Evolutionary conservation across 2,113 vertebrate species (phyloP).

Genomic region (Oreocharis arfaki): DNA sequence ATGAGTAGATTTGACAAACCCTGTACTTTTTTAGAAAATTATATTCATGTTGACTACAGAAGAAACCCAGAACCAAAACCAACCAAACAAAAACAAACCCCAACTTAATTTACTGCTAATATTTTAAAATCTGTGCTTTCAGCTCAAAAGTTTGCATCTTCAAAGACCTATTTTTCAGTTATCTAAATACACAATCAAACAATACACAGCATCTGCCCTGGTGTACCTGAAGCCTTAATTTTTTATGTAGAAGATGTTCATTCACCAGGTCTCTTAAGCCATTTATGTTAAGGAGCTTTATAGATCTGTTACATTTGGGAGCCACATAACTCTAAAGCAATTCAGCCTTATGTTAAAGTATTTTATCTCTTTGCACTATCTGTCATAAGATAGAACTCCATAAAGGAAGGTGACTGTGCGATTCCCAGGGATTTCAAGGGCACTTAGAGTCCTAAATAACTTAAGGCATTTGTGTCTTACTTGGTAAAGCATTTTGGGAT

Average conservation of each 20-base stretch:
- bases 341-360: neutral
- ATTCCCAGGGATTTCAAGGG: neutral
- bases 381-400: neutral
- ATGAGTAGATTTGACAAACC: neutral
- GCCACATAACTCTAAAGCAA: neutral
- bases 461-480: neutral
- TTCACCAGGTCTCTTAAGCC: neutral
- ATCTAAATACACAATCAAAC: neutral
- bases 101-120: neutral
- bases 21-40: neutral
- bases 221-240: neutral
- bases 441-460: neutral
- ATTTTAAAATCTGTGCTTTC: neutral
- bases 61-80: neutral
- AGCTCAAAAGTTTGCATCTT: neutral
- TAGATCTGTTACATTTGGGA: neutral
- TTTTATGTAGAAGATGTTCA: neutral
- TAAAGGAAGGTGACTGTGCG: neutral
- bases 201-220: neutral
- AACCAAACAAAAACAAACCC: neutral
- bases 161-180: neutral
- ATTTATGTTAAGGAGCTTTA: neutral
- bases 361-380: neutral
- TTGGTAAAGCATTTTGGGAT: neutral
- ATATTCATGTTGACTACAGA: neutral